These are phyloP conservation scores for Muscicapa comitata DNA, from an alignment of 2,797 vertebrate species.

Conservation along the genomic window DNA sequence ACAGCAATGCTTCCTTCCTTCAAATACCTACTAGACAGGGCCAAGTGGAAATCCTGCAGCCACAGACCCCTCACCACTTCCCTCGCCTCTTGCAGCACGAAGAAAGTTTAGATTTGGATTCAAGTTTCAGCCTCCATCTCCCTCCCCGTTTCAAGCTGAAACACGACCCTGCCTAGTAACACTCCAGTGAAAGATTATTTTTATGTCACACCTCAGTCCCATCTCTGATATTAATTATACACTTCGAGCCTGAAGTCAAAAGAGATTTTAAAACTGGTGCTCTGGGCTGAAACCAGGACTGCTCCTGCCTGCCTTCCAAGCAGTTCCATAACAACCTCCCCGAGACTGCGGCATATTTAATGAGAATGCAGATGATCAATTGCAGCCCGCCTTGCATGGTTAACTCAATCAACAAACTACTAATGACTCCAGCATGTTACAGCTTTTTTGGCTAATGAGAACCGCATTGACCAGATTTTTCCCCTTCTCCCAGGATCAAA, in stretches of 20 bases:
- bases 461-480: slow-evolving; percentile 37
- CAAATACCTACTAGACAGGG: background rate
- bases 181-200: background rate
- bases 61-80: slow-evolving; percentile 1
- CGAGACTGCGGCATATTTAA: slow-evolving; percentile 20
- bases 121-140: background rate
- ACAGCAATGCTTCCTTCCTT: slow-evolving; percentile 18
- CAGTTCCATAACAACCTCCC: background rate
- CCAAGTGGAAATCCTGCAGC: slow-evolving; percentile 24
- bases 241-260: background rate
- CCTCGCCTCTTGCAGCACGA: background rate
- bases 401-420: slow-evolving; percentile 66
- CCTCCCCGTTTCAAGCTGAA: background rate
- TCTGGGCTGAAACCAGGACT: background rate
- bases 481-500: slow-evolving; percentile 48
- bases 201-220: background rate
- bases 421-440: slow-evolving; percentile 59
- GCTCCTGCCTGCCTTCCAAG: background rate
- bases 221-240: slow-evolving; percentile 7
- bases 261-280: background rate
- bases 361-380: slow-evolving; percentile 55
- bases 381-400: slow-evolving; percentile 40
- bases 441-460: slow-evolving; percentile 55
- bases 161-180: background rate
- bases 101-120: background rate